Percentiles rank a stretch among this genome's conserved stretches.
phyloP scores from a whole-genome alignment of 2,113 vertebrate species.

The Hippocampus guttulatus region DNA sequence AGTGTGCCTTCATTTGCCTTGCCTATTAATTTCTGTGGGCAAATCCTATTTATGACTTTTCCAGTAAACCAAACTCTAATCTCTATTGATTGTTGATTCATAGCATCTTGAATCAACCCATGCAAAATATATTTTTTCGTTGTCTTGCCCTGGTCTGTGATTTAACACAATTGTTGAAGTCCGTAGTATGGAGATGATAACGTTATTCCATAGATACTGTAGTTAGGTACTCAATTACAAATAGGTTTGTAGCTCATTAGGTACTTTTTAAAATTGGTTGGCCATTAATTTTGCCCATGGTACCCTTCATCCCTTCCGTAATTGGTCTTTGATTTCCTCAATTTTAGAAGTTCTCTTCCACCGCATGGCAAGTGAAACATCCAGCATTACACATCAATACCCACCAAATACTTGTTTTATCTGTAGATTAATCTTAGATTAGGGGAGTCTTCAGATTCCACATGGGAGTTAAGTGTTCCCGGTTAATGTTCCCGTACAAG shows the following conservation, averaged over 20 bases:
- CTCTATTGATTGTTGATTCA: too few relatives aligned
- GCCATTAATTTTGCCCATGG: not conserved
- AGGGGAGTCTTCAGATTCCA: conserved; percentile 25
- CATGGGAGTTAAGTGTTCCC: conserved; percentile 15
- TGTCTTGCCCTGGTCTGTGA: too few relatives aligned
- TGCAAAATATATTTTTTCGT: too few relatives aligned
- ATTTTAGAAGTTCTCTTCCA: not conserved
- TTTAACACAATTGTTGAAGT: too few relatives aligned
- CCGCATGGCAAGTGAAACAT: not conserved
- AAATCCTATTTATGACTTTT: too few relatives aligned
- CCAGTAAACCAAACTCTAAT: too few relatives aligned
- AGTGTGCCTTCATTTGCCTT: too few relatives aligned
- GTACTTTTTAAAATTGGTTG: not conserved
- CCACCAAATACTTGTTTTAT: conserved; percentile 4
- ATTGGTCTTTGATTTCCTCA: not conserved
- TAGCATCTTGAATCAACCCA: too few relatives aligned
- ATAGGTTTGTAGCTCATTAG: not conserved
- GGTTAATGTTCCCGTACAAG: conserved; percentile 30
- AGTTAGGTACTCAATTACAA: too few relatives aligned
- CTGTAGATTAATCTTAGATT: conserved; percentile 2
- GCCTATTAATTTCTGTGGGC: too few relatives aligned
- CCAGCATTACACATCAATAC: not conserved
- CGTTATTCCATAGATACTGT: too few relatives aligned
- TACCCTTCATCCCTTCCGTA: not conserved
- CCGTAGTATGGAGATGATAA: too few relatives aligned